A percentile compares a stretch with the other conserved stretches of the same genome.
phyloP scores from a whole-genome alignment of 2,888 invertebrate species.

The Smittia sp. region DNA sequence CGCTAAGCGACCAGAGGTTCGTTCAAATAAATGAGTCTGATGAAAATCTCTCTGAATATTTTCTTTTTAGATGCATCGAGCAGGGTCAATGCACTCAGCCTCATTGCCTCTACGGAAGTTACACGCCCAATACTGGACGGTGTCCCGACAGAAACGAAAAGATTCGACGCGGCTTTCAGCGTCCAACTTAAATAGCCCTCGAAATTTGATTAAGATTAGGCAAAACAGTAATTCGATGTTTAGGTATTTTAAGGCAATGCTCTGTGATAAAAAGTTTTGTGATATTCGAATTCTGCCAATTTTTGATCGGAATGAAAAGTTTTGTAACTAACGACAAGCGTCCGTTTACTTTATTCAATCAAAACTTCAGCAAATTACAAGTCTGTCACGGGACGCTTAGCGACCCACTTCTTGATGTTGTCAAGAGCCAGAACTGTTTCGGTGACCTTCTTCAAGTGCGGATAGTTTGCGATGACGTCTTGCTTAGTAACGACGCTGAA shows the following conservation, averaged over 20 bases:
- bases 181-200: background rate
- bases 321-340: no score
- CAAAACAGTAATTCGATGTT: background rate
- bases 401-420: constrained; percentile 57
- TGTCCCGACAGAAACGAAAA: constrained; percentile 15
- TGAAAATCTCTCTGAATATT: background rate
- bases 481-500: constrained; percentile 52
- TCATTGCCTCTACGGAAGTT: background rate
- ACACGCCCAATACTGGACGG: background rate
- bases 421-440: constrained; percentile 55
- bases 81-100: background rate
- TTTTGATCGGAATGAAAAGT: no score
- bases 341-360: no score
- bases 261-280: background rate
- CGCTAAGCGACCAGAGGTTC: constrained; percentile 1
- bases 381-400: no score
- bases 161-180: background rate
- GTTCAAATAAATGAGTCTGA: background rate
- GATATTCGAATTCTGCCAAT: constrained; percentile 1
- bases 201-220: background rate
- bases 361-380: no score
- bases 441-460: constrained; percentile 54
- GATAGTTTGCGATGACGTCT: constrained; percentile 54
- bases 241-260: background rate
- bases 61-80: background rate